Evolutionary conservation across 2,797 vertebrate genomes (phyloP), one percentile per base, ranked within the genome.

Genomic region (Hydrolagus colliei): DNA sequence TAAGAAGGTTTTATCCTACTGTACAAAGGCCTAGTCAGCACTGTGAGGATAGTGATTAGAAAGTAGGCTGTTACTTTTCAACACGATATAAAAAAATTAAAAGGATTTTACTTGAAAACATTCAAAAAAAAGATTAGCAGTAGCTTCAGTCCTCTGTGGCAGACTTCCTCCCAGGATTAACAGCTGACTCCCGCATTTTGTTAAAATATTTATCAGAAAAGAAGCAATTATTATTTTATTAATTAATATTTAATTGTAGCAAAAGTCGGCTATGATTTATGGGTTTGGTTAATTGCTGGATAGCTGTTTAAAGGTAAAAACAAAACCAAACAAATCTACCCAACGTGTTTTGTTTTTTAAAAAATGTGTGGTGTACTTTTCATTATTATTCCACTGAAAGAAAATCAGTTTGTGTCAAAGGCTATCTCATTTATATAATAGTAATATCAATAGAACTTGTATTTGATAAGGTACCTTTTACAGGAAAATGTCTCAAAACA

Each of bases 201-300:
- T 95, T 95, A 95, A 84, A 96, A 96, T 96, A 95, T 96, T 95
- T 95, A 96, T 93, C 93, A 93, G 90, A 93, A 93, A 89, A 89
- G 86, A 90, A 92, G 93, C 94, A 96, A 96, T 96, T 96, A 96
- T 94, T 94, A 96, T 96, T 95, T 95, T 92, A 95, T 96, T 96
- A 96, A 96, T 96, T 94, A 96, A 96, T 96, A 95, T 95, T 96
- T 95, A 96, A 96, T 95, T 94, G 92, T 89, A 93, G 93, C 93
- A 95, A 96, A 96, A 95, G 93, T 93, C 95, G 93, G 91, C 91
- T 91, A 71, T 84, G 79, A 84, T 68, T 84, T 71, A 71, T 84
- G 65, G n/a, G 32, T 84, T 73, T 74, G 71, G 65, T 88, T 68
- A 87, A 75, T 41, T 74, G 80, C 87, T 72, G 65, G 67, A 86